These are phyloP conservation scores for Pelobates fuscus DNA, from an alignment of 2,113 vertebrate species.

Conservation along the genomic window DNA sequence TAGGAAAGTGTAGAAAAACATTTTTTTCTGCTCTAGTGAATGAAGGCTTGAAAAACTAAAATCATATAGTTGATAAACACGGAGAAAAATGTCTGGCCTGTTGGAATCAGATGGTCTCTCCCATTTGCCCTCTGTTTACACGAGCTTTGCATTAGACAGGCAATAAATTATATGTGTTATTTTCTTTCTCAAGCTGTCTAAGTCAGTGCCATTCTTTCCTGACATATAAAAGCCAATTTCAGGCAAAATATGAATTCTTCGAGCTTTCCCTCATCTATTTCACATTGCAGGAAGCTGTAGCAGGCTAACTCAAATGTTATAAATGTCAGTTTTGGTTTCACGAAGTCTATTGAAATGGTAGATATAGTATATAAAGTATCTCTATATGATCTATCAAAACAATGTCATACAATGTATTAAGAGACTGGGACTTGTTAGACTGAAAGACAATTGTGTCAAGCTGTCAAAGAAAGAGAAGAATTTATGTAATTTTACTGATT, in stretches of 20 bases:
- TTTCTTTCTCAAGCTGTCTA: constrained; percentile 25
- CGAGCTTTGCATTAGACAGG: constrained; percentile 18
- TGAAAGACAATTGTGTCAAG: constrained; percentile 47
- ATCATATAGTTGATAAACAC: neutral
- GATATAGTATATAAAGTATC: constrained; percentile 45
- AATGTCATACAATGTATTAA: constrained; percentile 46
- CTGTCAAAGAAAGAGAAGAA: constrained; percentile 37
- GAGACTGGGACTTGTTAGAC: constrained; percentile 46
- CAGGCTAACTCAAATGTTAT: constrained; percentile 31
- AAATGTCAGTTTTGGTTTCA: constrained; percentile 48
- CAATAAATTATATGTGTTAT: constrained; percentile 30
- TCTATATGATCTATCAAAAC: constrained; percentile 44
- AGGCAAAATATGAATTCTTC: constrained; percentile 44
- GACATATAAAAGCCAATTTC: constrained; percentile 43
- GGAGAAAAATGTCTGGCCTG: neutral
- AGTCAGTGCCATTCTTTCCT: constrained; percentile 21
- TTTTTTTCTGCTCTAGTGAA: no score
- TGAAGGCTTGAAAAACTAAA: neutral
- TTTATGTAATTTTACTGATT: constrained; percentile 43
- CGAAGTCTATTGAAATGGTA: constrained; percentile 34
- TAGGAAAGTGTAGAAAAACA: no score
- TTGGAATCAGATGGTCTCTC: neutral
- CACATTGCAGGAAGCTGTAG: constrained; percentile 18
- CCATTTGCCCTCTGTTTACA: neutral
- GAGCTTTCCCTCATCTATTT: constrained; percentile 40